phyloP scores from a whole-genome alignment of 2,888 invertebrate species.

The Cynaeus angustus region DNA sequence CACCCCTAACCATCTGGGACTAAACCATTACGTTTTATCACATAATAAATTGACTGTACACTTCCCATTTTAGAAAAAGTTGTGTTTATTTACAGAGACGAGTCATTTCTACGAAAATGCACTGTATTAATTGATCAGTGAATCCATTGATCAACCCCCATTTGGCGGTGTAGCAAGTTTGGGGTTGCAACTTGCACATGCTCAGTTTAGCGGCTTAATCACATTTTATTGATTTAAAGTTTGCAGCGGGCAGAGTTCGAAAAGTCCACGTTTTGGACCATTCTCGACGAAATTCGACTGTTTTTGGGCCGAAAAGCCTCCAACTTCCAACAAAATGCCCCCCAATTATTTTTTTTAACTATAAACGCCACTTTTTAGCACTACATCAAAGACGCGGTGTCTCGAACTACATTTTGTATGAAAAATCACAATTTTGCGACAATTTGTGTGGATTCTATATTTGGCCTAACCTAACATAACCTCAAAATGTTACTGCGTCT shows the following conservation, averaged over 20 bases:
- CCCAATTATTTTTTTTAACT: too few relatives aligned
- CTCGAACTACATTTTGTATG: too few relatives aligned
- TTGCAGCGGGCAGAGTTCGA: not conserved
- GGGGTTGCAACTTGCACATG: slow-evolving; percentile 62
- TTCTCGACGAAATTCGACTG: too few relatives aligned
- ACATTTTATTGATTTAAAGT: slow-evolving; percentile 53
- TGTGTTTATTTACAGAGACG: slow-evolving; percentile 4
- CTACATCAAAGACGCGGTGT: too few relatives aligned
- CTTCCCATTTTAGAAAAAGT: slow-evolving; percentile 53
- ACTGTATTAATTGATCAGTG: slow-evolving; percentile 65
- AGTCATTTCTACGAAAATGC: slow-evolving; percentile 48
- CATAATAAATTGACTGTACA: slow-evolving; percentile 61
- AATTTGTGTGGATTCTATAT: too few relatives aligned
- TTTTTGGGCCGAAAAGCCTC: too few relatives aligned
- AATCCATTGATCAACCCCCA: slow-evolving; percentile 66
- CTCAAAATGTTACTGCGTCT: not conserved
- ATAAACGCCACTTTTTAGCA: too few relatives aligned
- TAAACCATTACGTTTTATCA: slow-evolving; percentile 64
- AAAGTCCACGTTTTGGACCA: too few relatives aligned
- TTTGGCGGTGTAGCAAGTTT: slow-evolving; percentile 62
- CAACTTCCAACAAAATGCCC: too few relatives aligned
- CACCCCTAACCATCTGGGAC: slow-evolving; percentile 61
- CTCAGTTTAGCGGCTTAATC: slow-evolving; percentile 54
- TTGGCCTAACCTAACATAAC: not conserved
- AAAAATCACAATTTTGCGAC: too few relatives aligned